Evolutionary conservation across 2,888 invertebrate genomes (phyloP), one percentile per base, ranked within the genome.

Genomic region (Cephonodes hylas): DNA sequence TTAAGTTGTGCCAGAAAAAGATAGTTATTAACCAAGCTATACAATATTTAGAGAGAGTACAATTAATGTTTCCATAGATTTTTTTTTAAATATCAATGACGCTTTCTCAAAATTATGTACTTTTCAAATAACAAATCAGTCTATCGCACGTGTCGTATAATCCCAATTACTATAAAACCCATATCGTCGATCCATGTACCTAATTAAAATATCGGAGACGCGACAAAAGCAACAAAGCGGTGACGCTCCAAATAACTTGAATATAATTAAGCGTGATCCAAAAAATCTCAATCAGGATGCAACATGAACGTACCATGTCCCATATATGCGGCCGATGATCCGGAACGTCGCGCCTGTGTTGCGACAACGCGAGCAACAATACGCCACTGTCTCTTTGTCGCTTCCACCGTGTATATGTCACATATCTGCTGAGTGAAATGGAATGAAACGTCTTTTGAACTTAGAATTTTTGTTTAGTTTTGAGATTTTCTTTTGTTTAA

Each of bases 301-400:
- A 70, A 73, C 71, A 72, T 79, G 78, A 79, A 81, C 79, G 81
- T 72, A 71, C 73, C 71, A 72, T 78, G 81, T 70, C 80, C 87
- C 72, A 86, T 75, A 79, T 86, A 73, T 73, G 71, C 64, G 76
- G 56, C 73, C 77, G 75, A 75, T 84, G 84, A 80, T 80, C 81
- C 84, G 85, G 60, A 80, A 72, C 79, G 81, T 76, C 78, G 77
- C 82, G 71, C 82, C 85, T 79, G 75, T 77, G 70, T 83, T 81
- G 79, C 83, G 76, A 79, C 79, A 80, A 66, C 65, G 63, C 10
- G 23, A 1, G 31, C 60, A 62, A 83, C 79, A 84, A 82, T 77
- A 76, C 68, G 62, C 67, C 67, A 74, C 76, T 80, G 78, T 74
- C 69, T 73, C 74, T 79, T 78, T 85, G 83, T 84, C 76, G 72